Evolutionary conservation across 2,113 vertebrate species (phyloP), one percentile per base, ranked within the genome.

Genomic region (Chinchilla lanigera): DNA sequence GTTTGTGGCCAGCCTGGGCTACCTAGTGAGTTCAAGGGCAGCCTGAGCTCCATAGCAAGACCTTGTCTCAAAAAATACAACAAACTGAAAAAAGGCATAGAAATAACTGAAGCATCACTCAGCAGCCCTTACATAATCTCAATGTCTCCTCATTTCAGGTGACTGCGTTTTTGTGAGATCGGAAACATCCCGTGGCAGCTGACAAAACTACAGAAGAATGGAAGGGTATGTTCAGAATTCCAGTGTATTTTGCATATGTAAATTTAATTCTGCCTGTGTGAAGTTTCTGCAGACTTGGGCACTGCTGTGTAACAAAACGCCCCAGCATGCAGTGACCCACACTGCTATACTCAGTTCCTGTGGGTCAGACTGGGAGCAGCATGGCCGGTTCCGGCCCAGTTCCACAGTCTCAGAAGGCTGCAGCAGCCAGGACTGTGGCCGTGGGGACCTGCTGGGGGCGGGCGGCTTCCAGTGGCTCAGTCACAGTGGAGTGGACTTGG

Each of bases 191-290:
- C 50, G 35, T 33, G 33, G 90, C 97, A 60, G 54, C 52, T 50
- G 86, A 88, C 52, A 58, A 52, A 63, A 73, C 35, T 69, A 60
- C 56, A 67, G 73, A 93, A 96, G 44, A 96, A 95, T 97, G 96
- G 95, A 96, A 84, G 58, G 35, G 98, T 98, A 98, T 41, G 97
- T 98, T 94, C 61, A 92, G 91, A 82, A 93, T 97, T 56, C 35
- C 38, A 75, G 3, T 65, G 69, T 77, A 41, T 82, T 81, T 69
- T 91, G 10, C 44, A 24, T 67, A 61, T 56, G 4, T 75, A 33
- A 33, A n/a, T 41, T 47, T 80, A 50, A 92, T 86, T 61, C 54
- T 63, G 35, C 9, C 11, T 88, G 44, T 63, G n/a, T 86, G 94
- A 73, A 82, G 38, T 93, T 82, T 94, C 35, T 87, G 14, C 44